Base-by-base conservation (phyloP, 2,888 invertebrate genomes). In the Malthinus seriepunctatus region DNA sequence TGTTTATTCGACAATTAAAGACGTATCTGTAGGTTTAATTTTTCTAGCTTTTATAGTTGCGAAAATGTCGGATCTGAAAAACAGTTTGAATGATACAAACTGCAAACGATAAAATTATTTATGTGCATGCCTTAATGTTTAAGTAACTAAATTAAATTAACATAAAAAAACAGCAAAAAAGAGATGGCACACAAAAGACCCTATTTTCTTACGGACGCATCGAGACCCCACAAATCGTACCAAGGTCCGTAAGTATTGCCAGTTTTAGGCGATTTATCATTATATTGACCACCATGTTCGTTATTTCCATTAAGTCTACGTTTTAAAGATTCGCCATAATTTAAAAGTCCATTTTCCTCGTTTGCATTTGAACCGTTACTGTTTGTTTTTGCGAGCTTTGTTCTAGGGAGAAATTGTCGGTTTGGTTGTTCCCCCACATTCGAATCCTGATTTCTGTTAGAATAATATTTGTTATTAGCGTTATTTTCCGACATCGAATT, bases 1-100 rank as follows among this genome's bases (percentile, higher is more conserved):
- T 12, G 23, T 45, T 47, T 56, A 60, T 51, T 60, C 60, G 12
- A 56, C 45, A 49, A 79, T 86, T 67, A 92, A 91, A 70, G 91
- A 89, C 67, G 92, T 87, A 80, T 93, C 92, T 79, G 91, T 91
- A 75, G 92, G 91, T 82, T 90, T 88, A 73, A 90, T 88, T 83
- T 91, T 92, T 78, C 92, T 86, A 77, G 93, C 86, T 83, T 93
- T 93, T 77, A 93, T 91, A 63, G 93, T 93, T 61, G 93, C 92
- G 77, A 93, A 93, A 79, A 91, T 89, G 79, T 91, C 92, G 73
- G 88, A 87, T 84, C 92, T 93, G 88, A 65, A 80, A 81, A 78
- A 15, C 14, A 42, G 39, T 42, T 42, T 14, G 39, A 42, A 42
- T 23, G 6, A 42, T 15, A 15, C 39, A 42, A 42, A 15, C 7